Conservation (phyloP, 2,797 vertebrate genomes). For the Takifugu rubripes region DNA sequence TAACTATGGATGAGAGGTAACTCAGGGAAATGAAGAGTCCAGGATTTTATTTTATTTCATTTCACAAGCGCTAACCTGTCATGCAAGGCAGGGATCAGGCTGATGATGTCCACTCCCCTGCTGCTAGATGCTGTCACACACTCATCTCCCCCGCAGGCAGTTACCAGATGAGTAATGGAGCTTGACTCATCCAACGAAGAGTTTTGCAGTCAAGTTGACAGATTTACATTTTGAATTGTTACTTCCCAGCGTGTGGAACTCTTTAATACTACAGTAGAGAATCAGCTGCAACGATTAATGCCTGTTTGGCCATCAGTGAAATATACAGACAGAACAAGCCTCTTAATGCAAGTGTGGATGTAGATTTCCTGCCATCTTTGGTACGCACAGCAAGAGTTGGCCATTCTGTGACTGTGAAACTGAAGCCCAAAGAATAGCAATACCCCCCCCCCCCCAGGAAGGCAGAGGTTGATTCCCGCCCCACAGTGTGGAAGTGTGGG, state of each 20-base stretch:
- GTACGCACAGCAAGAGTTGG: too few species aligned
- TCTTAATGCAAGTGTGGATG: too few species aligned
- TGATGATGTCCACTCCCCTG: constrained; percentile 55
- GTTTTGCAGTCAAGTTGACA: constrained; percentile 34
- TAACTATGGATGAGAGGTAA: constrained; percentile 11
- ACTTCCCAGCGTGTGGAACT: constrained; percentile 30
- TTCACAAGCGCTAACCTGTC: constrained; percentile 51
- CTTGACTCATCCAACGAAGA: constrained; percentile 60
- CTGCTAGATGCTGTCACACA: constrained; percentile 53
- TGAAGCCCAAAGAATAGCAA: too few species aligned
- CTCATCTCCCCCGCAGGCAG: constrained; percentile 46
- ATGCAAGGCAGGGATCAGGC: constrained; percentile 44
- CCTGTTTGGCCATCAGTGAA: background rate
- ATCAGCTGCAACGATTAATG: constrained; percentile 3
- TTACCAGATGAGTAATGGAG: constrained; percentile 47
- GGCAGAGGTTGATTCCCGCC: too few species aligned
- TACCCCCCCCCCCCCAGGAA: too few species aligned
- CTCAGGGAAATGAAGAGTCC: constrained; percentile 40
- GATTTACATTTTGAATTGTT: constrained; percentile 49
- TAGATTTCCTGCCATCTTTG: too few species aligned
- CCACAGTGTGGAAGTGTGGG: too few species aligned
- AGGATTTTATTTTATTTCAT: constrained; percentile 49
- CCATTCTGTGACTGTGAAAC: too few species aligned
- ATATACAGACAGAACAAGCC: too few species aligned
- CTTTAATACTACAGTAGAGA: constrained; percentile 16